A percentile compares a stretch with the other conserved stretches of the same genome.
phyloP scores from a whole-genome alignment of 2,888 invertebrate species.

The Hypena proboscidalis region DNA sequence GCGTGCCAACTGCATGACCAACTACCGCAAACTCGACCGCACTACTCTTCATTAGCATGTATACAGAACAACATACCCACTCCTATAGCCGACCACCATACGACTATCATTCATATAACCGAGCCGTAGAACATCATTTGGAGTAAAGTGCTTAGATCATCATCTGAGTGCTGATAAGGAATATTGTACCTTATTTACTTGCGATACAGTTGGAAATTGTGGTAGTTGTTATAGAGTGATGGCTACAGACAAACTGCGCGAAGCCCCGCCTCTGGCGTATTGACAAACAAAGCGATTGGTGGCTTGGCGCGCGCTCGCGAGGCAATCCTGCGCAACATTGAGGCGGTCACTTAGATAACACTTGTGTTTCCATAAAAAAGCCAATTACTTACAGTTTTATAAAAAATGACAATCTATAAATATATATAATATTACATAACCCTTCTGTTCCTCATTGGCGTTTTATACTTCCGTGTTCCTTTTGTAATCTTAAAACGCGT shows the following conservation, averaged over 20 bases:
- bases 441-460: too few species aligned
- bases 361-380: slow-evolving; percentile 51
- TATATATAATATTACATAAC: too few species aligned
- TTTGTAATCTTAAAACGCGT: too few species aligned
- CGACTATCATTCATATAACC: slow-evolving; percentile 51
- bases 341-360: slow-evolving; percentile 62
- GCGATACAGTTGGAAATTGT: slow-evolving; percentile 28
- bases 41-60: slow-evolving; percentile 79
- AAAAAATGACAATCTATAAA: slow-evolving; percentile 15
- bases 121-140: slow-evolving; percentile 50
- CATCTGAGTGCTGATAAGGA: slow-evolving; percentile 21
- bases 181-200: slow-evolving; percentile 41
- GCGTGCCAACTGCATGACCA: slow-evolving; percentile 81
- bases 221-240: slow-evolving; percentile 8
- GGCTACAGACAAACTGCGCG: slow-evolving; percentile 42
- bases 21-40: slow-evolving; percentile 79
- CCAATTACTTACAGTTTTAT: slow-evolving; percentile 44
- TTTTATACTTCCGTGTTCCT: too few species aligned
- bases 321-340: slow-evolving; percentile 78
- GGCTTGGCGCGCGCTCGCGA: slow-evolving; percentile 56
- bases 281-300: slow-evolving; percentile 78
- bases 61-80: slow-evolving; percentile 75
- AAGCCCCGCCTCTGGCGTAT: slow-evolving; percentile 71
- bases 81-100: slow-evolving; percentile 39
- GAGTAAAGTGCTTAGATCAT: slow-evolving; percentile 32